These are phyloP conservation scores for Belonocnema kinseyi DNA, from an alignment of 1,140 invertebrate genomes.

Conservation along the genomic window DNA sequence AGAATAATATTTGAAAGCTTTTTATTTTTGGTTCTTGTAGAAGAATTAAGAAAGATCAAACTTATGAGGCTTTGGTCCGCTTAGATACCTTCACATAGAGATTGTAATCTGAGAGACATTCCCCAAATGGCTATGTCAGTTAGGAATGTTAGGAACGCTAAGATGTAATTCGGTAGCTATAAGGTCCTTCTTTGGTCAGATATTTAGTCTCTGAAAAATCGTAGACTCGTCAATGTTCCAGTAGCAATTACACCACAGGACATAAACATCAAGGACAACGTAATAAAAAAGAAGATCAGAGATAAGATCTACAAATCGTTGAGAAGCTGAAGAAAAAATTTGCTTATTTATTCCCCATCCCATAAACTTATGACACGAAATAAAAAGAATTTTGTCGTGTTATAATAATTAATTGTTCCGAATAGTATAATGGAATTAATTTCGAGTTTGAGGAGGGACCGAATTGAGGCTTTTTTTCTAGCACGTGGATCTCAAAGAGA, in stretches of 20 bases:
- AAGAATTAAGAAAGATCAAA: no score
- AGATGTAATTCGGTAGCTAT: no score
- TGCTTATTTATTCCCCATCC: background rate
- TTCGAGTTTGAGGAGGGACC: background rate
- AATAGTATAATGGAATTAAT: constrained; percentile 24
- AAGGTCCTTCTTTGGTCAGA: no score
- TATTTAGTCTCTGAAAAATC: no score
- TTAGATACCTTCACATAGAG: no score
- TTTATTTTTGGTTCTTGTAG: no score
- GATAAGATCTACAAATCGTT: background rate
- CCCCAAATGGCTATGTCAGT: no score
- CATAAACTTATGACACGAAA: background rate
- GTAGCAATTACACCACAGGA: constrained; percentile 9
- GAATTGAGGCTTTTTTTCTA: constrained; percentile 14
- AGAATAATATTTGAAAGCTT: no score
- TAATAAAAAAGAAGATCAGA: constrained; percentile 8
- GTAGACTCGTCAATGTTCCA: background rate
- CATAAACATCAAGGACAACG: constrained; percentile 18
- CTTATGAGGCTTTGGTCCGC: no score
- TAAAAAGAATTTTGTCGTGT: constrained; percentile 21
- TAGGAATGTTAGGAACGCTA: no score
- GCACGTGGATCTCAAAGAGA: constrained; percentile 20
- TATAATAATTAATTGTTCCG: constrained; percentile 25
- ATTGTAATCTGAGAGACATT: no score
- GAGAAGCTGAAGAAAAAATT: constrained; percentile 8